Evolutionary conservation across 30 jellyfish, hydroid and myxozoan species (phyloP), one percentile per base, ranked within the genome.

Genomic region (Catostylus mosaicus): DNA sequence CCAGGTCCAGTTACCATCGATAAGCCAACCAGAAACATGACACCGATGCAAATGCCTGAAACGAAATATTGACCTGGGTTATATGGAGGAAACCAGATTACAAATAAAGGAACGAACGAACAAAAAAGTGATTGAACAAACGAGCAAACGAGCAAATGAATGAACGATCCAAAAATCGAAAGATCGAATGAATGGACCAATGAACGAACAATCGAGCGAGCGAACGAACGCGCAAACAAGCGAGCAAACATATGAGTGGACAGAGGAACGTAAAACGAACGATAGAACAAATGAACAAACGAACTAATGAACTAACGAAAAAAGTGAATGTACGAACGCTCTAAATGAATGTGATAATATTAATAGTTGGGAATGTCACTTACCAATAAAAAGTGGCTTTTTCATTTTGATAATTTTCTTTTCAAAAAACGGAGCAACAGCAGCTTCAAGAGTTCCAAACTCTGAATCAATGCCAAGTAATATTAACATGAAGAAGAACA

Each of bases 381-480:
- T 75, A 90, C 97, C 89, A 43, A 90, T 54, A 71, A 90, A 90
- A 7, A 70, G 27, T 30, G 89, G 85, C 47, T 78, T 83, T 51
- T 84, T 90, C 93, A 90, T 90, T 48, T 82, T 90, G 84, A 90
- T 48, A 54, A 90, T 19, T 48, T 90, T 90, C 86, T 75, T 65
- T 33, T 90, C 97, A 78, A 85, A 90, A 67, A 90, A 84, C 7
- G 97, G 97, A 20, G 97, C 96, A 27, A 90, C 80, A 7, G 95
- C 97, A 11, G 91, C 97, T 77, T 90, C 97, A 62, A 90, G 90
- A 0, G 95, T 90, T 27, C 97, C 97, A 60, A 90, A 90, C 70
- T 90, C 97, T 1, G 97, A 90, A 70, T 83, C 97, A 63, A 90
- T 90, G 12, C 97, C 97, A 61, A 90, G 96, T 37, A 90, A 52